Base-by-base conservation (phyloP, 2,888 invertebrate genomes). In the Stenchaetothrips biformis region DNA sequence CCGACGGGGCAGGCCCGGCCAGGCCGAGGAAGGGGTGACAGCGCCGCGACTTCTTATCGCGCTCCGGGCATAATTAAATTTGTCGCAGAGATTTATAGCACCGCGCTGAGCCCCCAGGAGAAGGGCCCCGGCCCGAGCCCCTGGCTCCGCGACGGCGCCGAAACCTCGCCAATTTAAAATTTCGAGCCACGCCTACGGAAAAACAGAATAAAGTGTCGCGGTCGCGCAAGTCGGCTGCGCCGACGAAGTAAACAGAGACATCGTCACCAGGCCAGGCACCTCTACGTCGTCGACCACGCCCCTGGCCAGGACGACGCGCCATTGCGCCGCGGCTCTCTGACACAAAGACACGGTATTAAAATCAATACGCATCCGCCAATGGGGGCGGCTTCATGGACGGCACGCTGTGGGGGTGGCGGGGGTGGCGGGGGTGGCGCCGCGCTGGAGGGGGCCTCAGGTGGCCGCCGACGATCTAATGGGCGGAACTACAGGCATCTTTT, bases 61-160 rank as follows among this genome's bases (percentile, higher is more conserved):
- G 88, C 88, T 88, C 87, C 87, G 87, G 88, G 88, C 89, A 89
- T 89, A 89, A 89, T 89, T 89, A 89, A 89, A 89, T 89, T 89
- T 89, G 89, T 89, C 89, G 87, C 85, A 85, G 88, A 88, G 89
- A 89, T 89, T 88, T 89, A 89, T 88, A 86, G 87, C 86, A 83
- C 82, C 25, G 67, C 67, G 67, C 25, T 74, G 67, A 74, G 67
- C 67, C 67, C 67, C 67, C 21, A 9, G 67, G 67, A 13, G 67
- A 7, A 74, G 21, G 8, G 25, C 84, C 37, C 37, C 4, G n/a
- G n/a, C n/a, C n/a, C n/a, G n/a, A n/a, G n/a, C n/a, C n/a, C n/a
- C n/a, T n/a, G n/a, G n/a, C n/a, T n/a, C n/a, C n/a, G n/a, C n/a
- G n/a, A n/a, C n/a, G n/a, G n/a, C n/a, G n/a, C n/a, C n/a, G n/a